These are phyloP conservation scores for Galerucella nymphaeae DNA, from an alignment of 2,888 invertebrate genomes.

Conservation along the genomic window DNA sequence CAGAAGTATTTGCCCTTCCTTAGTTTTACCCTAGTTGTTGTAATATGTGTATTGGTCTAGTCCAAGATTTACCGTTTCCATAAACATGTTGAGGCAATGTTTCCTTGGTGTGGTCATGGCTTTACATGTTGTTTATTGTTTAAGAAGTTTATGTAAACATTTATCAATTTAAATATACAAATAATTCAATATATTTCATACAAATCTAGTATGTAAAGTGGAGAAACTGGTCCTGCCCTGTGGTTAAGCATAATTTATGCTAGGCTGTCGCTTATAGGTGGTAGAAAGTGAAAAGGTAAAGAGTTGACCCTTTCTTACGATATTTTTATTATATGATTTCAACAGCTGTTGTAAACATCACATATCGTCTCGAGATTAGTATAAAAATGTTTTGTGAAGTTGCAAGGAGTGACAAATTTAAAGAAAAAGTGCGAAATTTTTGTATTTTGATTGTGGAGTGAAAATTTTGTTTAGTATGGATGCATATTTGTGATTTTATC, in stretches of 20 bases:
- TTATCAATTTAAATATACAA: too few species aligned
- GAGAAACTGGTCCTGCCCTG: slow-evolving; percentile 4
- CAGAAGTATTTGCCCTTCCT: too few species aligned
- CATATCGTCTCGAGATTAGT: slow-evolving; percentile 36
- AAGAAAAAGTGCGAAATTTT: slow-evolving; percentile 24
- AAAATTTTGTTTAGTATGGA: not conserved
- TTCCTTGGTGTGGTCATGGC: too few species aligned
- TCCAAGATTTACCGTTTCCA: too few species aligned
- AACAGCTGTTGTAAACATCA: slow-evolving; percentile 46
- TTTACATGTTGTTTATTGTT: too few species aligned
- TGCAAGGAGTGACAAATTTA: slow-evolving; percentile 18
- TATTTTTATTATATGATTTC: slow-evolving; percentile 43
- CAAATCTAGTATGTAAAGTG: not conserved
- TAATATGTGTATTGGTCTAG: too few species aligned
- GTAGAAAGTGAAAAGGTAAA: slow-evolving; percentile 47
- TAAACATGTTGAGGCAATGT: too few species aligned
- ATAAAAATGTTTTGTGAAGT: slow-evolving; percentile 33
- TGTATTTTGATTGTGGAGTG: not conserved
- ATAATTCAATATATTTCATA: too few species aligned
- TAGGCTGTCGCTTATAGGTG: slow-evolving; percentile 37
- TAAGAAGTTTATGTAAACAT: too few species aligned
- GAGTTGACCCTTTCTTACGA: slow-evolving; percentile 50
- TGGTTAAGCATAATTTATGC: slow-evolving; percentile 18
- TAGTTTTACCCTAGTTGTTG: too few species aligned
- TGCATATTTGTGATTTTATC: not conserved